Base-by-base conservation (phyloP, 2,797 vertebrate genomes). In the Muscicapa comitata region DNA sequence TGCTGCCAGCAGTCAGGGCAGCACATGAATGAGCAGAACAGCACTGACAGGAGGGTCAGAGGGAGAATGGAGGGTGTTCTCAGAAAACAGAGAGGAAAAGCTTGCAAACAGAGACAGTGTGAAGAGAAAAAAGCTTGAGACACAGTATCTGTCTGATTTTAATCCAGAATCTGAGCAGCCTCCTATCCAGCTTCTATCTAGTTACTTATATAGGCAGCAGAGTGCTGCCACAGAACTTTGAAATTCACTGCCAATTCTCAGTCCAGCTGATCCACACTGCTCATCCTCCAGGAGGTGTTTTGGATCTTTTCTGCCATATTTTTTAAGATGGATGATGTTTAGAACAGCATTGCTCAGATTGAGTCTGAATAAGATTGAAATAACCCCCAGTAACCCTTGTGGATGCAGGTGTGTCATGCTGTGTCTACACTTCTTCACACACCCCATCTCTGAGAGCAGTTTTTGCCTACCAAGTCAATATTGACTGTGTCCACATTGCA, bases 21-120 rank as follows among this genome's bases (percentile, higher is more conserved):
- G 18, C 1, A 0, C 33, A 48, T 0, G 2, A 67, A 66, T 5
- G 26, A 76, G 73, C 38, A 78, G n/a, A 57, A n/a, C 1, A 6
- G 26, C 47, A 24, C 1, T 42, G 54, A 33, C 13, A 20, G 25
- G 28, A 71, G 13, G 10, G 35, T 2, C 57, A 51, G 35, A 3
- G 29, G 31, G 17, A 61, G 57, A 90, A 65, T 0, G 1, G 31
- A 71, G 16, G 6, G 2, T 58, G 38, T 8, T 58, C 17, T 68
- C 25, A 62, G 57, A 59, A 54, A 73, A 17, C 33, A 79, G n/a
- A 29, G 31, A 82, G 29, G n/a, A 85, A 77, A 82, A 45, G 17
- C 10, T 58, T 53, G 17, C 3, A 26, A 82, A 79, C 15, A 74
- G 23, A 51, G 24, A 62, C 6, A 57, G 11, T 2, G 35, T 0